phyloP scores from a whole-genome alignment of 2,888 invertebrate genomes.

The Celastrina argiolus region DNA sequence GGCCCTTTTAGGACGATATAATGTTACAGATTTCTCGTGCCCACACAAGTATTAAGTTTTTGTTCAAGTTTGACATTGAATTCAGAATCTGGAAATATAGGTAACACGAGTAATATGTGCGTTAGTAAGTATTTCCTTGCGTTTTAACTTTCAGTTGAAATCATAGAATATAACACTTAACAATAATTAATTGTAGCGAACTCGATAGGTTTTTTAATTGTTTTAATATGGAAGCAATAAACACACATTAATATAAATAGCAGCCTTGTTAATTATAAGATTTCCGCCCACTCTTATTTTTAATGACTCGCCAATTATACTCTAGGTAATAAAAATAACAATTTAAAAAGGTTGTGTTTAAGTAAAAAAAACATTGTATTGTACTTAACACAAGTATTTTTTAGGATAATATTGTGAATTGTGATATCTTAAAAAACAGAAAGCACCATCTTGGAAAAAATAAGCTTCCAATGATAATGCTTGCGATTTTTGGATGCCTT shows the following conservation, averaged over 20 bases:
- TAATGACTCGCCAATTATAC: constrained; percentile 7
- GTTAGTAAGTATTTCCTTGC: too few species aligned
- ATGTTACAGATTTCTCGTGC: not conserved
- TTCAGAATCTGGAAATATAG: too few species aligned
- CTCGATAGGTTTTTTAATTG: not conserved
- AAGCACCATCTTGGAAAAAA: too few species aligned
- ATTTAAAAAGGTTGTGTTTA: constrained; percentile 10
- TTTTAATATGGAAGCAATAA: not conserved
- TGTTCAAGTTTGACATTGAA: not conserved
- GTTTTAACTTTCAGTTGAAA: too few species aligned
- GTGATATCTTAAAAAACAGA: too few species aligned
- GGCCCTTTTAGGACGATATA: constrained; percentile 22
- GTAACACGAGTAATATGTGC: too few species aligned
- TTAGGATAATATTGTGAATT: too few species aligned
- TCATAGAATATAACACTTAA: too few species aligned
- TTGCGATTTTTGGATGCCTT: too few species aligned
- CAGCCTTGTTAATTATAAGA: constrained; percentile 6
- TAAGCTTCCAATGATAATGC: too few species aligned
- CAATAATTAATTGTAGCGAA: not conserved
- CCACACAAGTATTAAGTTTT: not conserved
- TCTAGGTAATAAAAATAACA: constrained; percentile 1
- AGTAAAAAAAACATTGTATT: not conserved
- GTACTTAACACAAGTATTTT: too few species aligned
- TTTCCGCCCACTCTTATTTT: constrained; percentile 12
- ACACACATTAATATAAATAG: constrained; percentile 6